Conservation (phyloP, 2,888 invertebrate genomes). For the Nomada flava region DNA sequence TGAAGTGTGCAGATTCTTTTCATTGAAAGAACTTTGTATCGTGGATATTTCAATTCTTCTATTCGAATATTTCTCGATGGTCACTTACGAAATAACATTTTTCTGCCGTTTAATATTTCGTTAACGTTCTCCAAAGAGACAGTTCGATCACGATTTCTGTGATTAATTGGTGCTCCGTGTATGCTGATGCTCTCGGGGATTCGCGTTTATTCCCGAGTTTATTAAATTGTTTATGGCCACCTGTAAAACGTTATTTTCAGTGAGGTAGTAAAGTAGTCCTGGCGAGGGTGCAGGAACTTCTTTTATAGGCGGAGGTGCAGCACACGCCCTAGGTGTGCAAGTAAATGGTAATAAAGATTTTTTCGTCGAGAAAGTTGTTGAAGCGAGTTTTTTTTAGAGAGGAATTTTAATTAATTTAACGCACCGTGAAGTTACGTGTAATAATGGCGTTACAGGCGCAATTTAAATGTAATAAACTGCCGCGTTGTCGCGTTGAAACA, state of each 20-base stretch:
- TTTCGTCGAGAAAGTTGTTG: conserved; percentile 10
- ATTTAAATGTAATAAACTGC: conserved; percentile 16
- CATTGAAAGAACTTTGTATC: too few relatives aligned
- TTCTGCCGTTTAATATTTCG: neutral
- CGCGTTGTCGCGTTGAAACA: neutral
- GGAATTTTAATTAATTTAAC: conserved; percentile 42
- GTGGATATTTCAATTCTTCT: too few relatives aligned
- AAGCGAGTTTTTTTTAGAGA: neutral
- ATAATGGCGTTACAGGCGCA: neutral
- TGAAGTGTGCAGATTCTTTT: too few relatives aligned
- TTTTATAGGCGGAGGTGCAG: conserved; percentile 27
- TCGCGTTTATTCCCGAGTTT: conserved; percentile 10
- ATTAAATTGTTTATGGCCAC: conserved; percentile 38
- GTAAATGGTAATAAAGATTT: conserved; percentile 39
- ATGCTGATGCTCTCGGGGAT: neutral
- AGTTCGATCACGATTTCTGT: neutral
- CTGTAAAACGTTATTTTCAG: conserved; percentile 36
- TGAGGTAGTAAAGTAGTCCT: conserved; percentile 20
- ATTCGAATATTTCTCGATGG: too few relatives aligned
- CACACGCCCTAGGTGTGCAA: neutral
- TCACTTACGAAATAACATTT: neutral
- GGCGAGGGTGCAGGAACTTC: conserved; percentile 25
- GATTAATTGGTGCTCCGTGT: neutral
- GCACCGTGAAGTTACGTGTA: neutral
- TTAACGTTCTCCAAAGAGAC: neutral